Conservation (phyloP, 1,140 invertebrate genomes). For the Cyclina sinensis region DNA sequence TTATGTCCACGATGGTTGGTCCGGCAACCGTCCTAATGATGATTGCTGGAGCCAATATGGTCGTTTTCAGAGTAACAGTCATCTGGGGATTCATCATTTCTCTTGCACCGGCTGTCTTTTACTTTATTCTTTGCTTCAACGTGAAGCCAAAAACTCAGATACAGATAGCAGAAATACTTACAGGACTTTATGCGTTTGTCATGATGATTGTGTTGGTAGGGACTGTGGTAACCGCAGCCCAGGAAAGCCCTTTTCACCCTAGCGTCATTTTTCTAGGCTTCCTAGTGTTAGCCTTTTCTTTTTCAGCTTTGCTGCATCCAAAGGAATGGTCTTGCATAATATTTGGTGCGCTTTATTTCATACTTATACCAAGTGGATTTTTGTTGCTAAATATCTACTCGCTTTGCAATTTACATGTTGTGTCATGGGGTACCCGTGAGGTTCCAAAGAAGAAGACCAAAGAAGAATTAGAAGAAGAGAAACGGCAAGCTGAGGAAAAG, state of each 20-base stretch:
- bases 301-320: slow-evolving; percentile 83
- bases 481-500: slow-evolving; percentile 73
- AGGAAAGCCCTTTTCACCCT: slow-evolving; percentile 76
- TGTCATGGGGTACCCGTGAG: slow-evolving; percentile 85
- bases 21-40: slow-evolving; percentile 90
- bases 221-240: slow-evolving; percentile 76
- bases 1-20: slow-evolving; percentile 85
- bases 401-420: slow-evolving; percentile 82
- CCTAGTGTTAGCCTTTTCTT: slow-evolving; percentile 79
- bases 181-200: slow-evolving; percentile 84
- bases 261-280: slow-evolving; percentile 80
- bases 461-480: slow-evolving; percentile 75
- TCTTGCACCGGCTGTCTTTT: slow-evolving; percentile 87
- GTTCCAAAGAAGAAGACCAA: slow-evolving; percentile 85
- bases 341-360: slow-evolving; percentile 82
- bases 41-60: slow-evolving; percentile 86
- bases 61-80: slow-evolving; percentile 88
- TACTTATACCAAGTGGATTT: slow-evolving; percentile 84
- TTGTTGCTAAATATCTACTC: slow-evolving; percentile 85
- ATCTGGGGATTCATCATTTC: slow-evolving; percentile 86
- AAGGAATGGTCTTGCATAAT: slow-evolving; percentile 82
- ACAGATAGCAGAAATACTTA: slow-evolving; percentile 74
- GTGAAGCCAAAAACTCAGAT: slow-evolving; percentile 87
- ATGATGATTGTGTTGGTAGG: slow-evolving; percentile 85
- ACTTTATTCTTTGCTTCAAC: slow-evolving; percentile 87